Base-by-base conservation (phyloP, 2,888 invertebrate genomes). In the Pyralis farinalis region DNA sequence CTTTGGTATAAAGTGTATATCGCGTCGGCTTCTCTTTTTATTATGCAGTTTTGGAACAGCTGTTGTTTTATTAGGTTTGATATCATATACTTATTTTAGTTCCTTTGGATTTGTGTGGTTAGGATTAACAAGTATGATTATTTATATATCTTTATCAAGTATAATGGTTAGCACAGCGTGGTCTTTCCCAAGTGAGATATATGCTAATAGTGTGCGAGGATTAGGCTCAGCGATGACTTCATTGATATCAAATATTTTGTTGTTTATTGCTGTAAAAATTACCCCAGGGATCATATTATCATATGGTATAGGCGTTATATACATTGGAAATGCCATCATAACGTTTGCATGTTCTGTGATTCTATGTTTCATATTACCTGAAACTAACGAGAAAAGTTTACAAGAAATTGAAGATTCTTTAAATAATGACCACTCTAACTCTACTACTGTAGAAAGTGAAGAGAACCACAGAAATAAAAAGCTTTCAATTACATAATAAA, bases 381-480 rank as follows among this genome's bases (percentile, higher is more conserved):
- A 79, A 34, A 79, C 79, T 0, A 63, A 64, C 50, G 91, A 55
- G 91, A 95, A 69, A 93, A 96, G 82, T 91, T 95, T 65, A 78
- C 92, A 67, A 92, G 93, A 39, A 83, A 95, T 55, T 91, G 94
- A 67, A 92, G 58, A 78, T 47, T 51, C 46, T 32, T 55, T 71
- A 46, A 71, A 59, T 36, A 58, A 51, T 11, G 61, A 42, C 34
- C 43, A 42, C 43, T 46, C 12, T 20, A 9, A n/a, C n/a, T n/a
- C n/a, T n/a, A n/a, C n/a, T n/a, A n/a, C n/a, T n/a, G n/a, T n/a
- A n/a, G n/a, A n/a, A n/a, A n/a, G n/a, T n/a, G n/a, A n/a, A n/a
- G n/a, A n/a, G n/a, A n/a, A n/a, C n/a, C n/a, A n/a, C n/a, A n/a
- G n/a, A n/a, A n/a, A n/a, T n/a, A n/a, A n/a, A n/a, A n/a, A n/a